phyloP scores from a whole-genome alignment of 2,888 invertebrate species.

The Disparrhopalites patrizii region DNA sequence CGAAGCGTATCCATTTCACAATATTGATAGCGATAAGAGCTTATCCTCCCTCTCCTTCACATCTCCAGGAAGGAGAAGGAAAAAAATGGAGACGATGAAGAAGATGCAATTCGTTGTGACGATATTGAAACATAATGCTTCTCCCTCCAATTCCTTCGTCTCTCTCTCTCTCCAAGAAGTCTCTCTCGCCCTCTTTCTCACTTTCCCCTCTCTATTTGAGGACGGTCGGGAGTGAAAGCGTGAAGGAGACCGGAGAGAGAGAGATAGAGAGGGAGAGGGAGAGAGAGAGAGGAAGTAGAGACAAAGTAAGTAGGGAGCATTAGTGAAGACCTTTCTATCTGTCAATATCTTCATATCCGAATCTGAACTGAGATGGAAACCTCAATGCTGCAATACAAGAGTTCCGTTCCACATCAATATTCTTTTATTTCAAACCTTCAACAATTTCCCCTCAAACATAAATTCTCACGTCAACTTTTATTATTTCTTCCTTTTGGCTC shows the following conservation, averaged over 20 bases:
- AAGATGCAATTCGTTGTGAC: conserved; percentile 1
- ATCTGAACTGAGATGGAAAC: conserved; percentile 36
- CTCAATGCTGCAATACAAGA: conserved; percentile 26
- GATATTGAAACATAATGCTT: conserved; percentile 19
- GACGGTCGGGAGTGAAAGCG: neutral
- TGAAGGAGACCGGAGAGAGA: neutral
- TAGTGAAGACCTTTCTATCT: conserved; percentile 31
- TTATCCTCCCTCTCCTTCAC: conserved; percentile 15
- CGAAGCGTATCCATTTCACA: conserved; percentile 12
- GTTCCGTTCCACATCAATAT: conserved; percentile 35
- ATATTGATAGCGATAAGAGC: conserved; percentile 6
- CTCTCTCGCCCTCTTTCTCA: neutral
- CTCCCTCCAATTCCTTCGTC: neutral
- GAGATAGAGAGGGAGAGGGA: neutral
- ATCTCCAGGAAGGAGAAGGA: neutral
- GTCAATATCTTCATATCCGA: conserved; percentile 38
- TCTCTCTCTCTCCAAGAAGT: neutral
- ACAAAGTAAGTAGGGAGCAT: conserved; percentile 1
- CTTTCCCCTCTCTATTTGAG: neutral
- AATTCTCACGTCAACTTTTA: conserved; percentile 15
- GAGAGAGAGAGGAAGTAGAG: neutral
- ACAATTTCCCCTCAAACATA: conserved; percentile 20
- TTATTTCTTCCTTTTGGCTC: too few species aligned
- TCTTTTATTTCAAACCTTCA: conserved; percentile 29
- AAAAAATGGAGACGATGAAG: neutral